Evolutionary conservation across 2,888 invertebrate genomes (phyloP), one percentile per base, ranked within the genome.

Genomic region (Buathra laborator): DNA sequence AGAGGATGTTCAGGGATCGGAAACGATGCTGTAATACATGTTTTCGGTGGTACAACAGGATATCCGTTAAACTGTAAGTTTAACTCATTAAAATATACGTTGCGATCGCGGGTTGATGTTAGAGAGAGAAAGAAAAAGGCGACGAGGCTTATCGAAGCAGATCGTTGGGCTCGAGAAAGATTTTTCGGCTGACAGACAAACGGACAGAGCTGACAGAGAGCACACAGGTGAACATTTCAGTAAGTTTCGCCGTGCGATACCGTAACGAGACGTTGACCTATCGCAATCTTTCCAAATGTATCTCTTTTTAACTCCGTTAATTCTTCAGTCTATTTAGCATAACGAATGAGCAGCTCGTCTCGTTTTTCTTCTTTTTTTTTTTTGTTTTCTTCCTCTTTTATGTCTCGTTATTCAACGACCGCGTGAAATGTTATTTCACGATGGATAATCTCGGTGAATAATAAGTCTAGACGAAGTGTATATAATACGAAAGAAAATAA

Each of bases 61-160:
- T 66, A 76, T 76, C 75, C 75, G 75, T 76, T 76, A 51, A 76
- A 76, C 75, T 76, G 75, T 76, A 76, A 76, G 75, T 76, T 66
- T 24, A 32, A 37, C 48, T 76, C 37, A 66, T 76, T 76, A 75
- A 76, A 43, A 53, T 32, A 24, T 19, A 67, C 14, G 32, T 16
- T 48, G 44, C n/a, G 51, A 51, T 64, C 24, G 56, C 14, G 10
- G 51, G 16, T 43, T 9, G 48, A 43, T 29, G 59, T 24, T 14
- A 32, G 59, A 3, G n/a, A 32, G 59, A 59, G 59, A 5, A 14
- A 59, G 29, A 6, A 14, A 32, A 1, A 64, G 44, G n/a, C 24
- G 48, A 7, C 46, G 68, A 7, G 37, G 75, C 32, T 75, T 76
- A 76, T 76, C 75, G 53, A 37, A 19, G 53, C 48, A 66, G 51